These are phyloP conservation scores for Sander vitreus DNA, from an alignment of 2,113 vertebrate genomes.

Conservation along the genomic window DNA sequence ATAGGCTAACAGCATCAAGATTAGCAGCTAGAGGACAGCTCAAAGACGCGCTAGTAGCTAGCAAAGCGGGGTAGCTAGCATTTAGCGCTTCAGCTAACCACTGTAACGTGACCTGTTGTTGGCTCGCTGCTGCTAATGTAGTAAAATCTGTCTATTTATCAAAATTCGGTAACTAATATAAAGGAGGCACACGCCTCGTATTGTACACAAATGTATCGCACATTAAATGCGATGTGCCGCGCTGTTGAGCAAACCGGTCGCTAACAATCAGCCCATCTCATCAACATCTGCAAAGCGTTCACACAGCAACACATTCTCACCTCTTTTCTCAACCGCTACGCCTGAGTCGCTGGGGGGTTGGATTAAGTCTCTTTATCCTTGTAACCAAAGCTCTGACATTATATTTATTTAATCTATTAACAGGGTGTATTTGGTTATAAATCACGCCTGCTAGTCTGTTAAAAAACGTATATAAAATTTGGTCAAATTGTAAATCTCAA, in stretches of 20 bases:
- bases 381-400: background rate
- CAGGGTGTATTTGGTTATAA: background rate
- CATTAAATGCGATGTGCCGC: background rate
- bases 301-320: conserved; percentile 76
- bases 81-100: conserved; percentile 23
- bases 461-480: conserved; percentile 30
- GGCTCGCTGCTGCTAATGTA: background rate
- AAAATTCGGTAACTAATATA: background rate
- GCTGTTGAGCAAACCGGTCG: background rate
- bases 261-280: conserved; percentile 20
- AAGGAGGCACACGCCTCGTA: fast-evolving
- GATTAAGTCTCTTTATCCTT: conserved; percentile 1
- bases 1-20: conserved; percentile 14
- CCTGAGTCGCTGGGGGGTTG: conserved; percentile 18
- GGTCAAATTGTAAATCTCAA: conserved; percentile 59
- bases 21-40: conserved; percentile 36
- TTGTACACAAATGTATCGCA: too few species aligned
- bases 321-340: conserved; percentile 64
- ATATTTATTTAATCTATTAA: background rate
- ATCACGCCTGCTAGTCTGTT: background rate
- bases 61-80: conserved; percentile 10
- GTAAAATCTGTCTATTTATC: background rate
- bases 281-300: conserved; percentile 74
- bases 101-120: conserved; percentile 2
- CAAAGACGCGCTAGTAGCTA: conserved; percentile 32